Evolutionary conservation across 2,888 invertebrate genomes (phyloP).

Genomic region (Andrena minutula): DNA sequence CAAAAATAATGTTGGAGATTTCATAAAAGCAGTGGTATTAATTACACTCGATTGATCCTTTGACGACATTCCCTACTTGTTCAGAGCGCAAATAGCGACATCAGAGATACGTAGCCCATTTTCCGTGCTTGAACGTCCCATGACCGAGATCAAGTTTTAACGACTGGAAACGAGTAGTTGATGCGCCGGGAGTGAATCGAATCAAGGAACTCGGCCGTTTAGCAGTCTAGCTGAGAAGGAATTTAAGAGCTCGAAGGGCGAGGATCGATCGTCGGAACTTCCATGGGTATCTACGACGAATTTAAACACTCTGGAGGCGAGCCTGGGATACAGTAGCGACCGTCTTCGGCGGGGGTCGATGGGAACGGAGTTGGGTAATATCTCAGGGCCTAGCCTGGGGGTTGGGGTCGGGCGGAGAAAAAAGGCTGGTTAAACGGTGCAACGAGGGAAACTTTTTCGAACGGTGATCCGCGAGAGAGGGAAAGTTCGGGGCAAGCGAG

Average conservation of each 20-base stretch:
- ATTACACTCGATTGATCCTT: no score
- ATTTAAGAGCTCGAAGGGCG: conserved; percentile 24
- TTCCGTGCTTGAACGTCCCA: neutral
- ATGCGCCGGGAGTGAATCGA: conserved; percentile 25
- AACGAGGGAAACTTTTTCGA: conserved; percentile 21
- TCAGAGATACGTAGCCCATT: no score
- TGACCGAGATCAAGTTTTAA: conserved; percentile 13
- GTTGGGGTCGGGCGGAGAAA: neutral
- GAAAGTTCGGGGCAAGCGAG: conserved; percentile 9
- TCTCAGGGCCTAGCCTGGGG: neutral
- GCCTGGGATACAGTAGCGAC: neutral
- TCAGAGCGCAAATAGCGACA: no score
- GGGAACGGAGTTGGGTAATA: conserved; percentile 19
- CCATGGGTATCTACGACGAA: conserved; percentile 25
- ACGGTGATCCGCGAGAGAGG: conserved; percentile 20
- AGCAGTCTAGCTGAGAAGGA: neutral
- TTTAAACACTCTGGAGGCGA: conserved; percentile 17
- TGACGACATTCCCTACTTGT: no score
- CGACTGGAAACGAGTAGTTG: conserved; percentile 11
- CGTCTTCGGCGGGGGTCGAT: conserved; percentile 5
- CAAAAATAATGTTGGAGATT: no score
- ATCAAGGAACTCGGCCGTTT: conserved; percentile 25
- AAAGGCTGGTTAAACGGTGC: conserved; percentile 3
- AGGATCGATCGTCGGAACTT: conserved; percentile 37
- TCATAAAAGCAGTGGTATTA: no score